These are phyloP conservation scores for Mormyrus hasselquistii DNA, from an alignment of 2,797 vertebrate species.

Conservation along the genomic window DNA sequence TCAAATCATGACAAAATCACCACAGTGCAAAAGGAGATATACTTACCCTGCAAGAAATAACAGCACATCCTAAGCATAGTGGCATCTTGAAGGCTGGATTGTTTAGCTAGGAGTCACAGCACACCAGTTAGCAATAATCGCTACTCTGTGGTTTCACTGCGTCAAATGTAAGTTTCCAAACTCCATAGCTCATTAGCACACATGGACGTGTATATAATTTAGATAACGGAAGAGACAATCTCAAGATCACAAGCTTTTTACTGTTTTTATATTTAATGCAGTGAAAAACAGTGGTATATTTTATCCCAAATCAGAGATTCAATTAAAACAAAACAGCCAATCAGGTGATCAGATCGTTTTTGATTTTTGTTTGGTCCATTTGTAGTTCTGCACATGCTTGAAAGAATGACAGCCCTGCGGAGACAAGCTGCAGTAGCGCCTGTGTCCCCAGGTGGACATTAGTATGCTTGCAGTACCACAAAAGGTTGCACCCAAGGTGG, in stretches of 20 bases:
- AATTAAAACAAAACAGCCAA: background rate
- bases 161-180: background rate
- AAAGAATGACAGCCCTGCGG: background rate
- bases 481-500: background rate
- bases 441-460: background rate
- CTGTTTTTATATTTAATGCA: background rate
- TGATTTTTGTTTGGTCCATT: background rate
- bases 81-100: background rate
- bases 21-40: background rate
- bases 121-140: background rate
- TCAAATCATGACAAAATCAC: background rate
- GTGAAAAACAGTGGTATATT: background rate
- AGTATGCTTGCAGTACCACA: background rate
- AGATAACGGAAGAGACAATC: background rate
- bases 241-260: background rate
- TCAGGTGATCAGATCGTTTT: background rate
- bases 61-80: background rate
- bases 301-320: background rate
- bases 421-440: background rate
- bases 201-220: background rate
- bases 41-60: background rate
- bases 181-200: background rate
- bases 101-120: slow-evolving; percentile 4
- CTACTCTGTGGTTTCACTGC: background rate
- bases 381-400: background rate